A percentile compares a stretch with the other conserved stretches of the same genome.
phyloP scores from a whole-genome alignment of 2,797 vertebrate genomes.

The Podarcis siculus region DNA sequence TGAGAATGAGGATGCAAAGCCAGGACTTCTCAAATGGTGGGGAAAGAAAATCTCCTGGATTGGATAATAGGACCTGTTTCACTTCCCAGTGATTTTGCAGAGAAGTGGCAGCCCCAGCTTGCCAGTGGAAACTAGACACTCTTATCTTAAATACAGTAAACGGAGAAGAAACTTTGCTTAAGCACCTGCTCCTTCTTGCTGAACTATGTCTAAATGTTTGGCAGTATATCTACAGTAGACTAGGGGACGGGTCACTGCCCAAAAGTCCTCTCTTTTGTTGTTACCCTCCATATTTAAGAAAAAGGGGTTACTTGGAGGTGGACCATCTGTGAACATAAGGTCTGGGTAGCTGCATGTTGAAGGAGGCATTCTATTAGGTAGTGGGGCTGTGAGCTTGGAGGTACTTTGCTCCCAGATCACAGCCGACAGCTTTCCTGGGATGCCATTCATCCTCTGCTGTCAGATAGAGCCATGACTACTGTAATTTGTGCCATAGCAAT shows the following conservation, averaged over 20 bases:
- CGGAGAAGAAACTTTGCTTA: too few species aligned
- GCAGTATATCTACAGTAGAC: not conserved
- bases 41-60: not conserved
- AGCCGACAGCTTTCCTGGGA: not conserved
- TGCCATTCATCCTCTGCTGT: not conserved
- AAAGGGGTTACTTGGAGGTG: too few species aligned
- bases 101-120: not conserved
- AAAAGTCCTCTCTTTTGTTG: too few species aligned
- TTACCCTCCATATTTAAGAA: too few species aligned
- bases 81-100: not conserved
- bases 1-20: not conserved
- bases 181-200: not conserved
- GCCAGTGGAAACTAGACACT: not conserved
- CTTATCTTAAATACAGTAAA: not conserved
- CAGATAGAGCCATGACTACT: not conserved
- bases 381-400: not conserved
- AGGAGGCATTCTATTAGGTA: not conserved
- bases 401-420: too few species aligned
- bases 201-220: not conserved
- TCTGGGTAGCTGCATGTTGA: not conserved
- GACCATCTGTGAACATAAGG: too few species aligned
- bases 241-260: too few species aligned
- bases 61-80: not conserved
- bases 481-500: not conserved
- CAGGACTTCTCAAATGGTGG: not conserved